Evolutionary conservation across 1,140 invertebrate genomes (phyloP), one percentile per base, ranked within the genome.

Genomic region (Drosophila parvula): DNA sequence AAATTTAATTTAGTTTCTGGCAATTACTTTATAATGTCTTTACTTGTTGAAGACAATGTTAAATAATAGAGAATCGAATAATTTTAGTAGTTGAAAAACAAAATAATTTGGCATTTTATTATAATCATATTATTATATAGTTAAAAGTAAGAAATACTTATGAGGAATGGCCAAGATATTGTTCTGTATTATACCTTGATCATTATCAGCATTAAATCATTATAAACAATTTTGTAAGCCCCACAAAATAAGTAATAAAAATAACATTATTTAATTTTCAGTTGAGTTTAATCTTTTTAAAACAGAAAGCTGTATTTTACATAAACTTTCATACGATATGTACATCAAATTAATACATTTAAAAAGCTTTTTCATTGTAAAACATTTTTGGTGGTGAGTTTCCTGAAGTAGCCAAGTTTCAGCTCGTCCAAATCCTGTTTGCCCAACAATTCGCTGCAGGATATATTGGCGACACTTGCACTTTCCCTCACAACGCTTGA

Each of bases 341-440:
- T 22, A 34, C 1, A 22, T 3, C 22, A 10, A 44, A 22, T 11
- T 22, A 44, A 44, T 12, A 22, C 43, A 18, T 44, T 5, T 11
- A 4, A 44, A 18, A 44, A 44, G 43, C 43, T 44, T 22, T 10
- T 12, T 16, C 16, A 22, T 12, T n/a, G 1, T 10, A 34, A 51
- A n/a, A 0, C 5, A 5, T 0, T 2, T 30, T 51, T 36, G 16
- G 28, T 47, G 79, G 44, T 81, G 68, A 78, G 45, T 68, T 68
- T 48, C 9, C 14, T 3, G 0, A 12, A 4, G 4, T 28, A 51
- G 12, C 18, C 5, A 12, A 44, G 32, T 9, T 38, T 4, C 9
- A 5, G 27, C 16, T 45, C 16, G 12, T 10, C n/a, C n/a, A 2
- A n/a, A 3, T 0, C 1, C 7, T 2, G 18, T 32, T 38, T 57